phyloP scores from a whole-genome alignment of 1,140 invertebrate species.

The Drosophila rufa region DNA sequence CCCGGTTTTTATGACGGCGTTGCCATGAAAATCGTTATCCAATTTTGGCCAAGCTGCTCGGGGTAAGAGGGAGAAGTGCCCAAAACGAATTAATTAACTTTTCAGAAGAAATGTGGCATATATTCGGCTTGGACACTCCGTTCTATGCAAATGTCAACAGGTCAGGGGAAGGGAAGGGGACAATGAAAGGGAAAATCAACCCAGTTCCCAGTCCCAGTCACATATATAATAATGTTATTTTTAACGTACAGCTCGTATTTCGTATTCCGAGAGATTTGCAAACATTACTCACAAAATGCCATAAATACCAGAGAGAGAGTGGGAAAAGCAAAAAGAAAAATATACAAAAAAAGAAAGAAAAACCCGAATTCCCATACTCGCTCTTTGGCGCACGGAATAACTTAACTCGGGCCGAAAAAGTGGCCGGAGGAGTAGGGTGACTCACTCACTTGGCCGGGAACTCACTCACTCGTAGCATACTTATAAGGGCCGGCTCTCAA shows the following conservation, averaged over 20 bases:
- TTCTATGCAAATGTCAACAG: slow-evolving; percentile 80
- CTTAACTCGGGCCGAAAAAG: slow-evolving; percentile 56
- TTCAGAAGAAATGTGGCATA: slow-evolving; percentile 48
- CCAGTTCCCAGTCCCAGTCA: slow-evolving; percentile 13
- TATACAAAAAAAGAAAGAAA: slow-evolving; percentile 34
- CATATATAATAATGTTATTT: slow-evolving; percentile 70
- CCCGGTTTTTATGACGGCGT: slow-evolving; percentile 34
- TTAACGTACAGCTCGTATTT: slow-evolving; percentile 48
- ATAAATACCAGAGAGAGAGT: slow-evolving; percentile 57
- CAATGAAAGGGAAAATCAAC: slow-evolving; percentile 36
- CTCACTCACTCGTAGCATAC: slow-evolving; percentile 64
- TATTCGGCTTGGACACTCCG: slow-evolving; percentile 36
- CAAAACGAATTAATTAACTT: slow-evolving; percentile 73
- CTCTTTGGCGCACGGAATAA: slow-evolving; percentile 60
- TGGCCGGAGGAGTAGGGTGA: slow-evolving; percentile 59
- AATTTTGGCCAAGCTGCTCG: slow-evolving; percentile 16
- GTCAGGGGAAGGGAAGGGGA: slow-evolving; percentile 32
- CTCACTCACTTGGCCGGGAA: slow-evolving; percentile 44
- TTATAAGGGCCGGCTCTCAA: slow-evolving; percentile 58
- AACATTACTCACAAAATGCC: slow-evolving; percentile 75
- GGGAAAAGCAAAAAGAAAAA: slow-evolving; percentile 21
- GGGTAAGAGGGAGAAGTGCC: too few species aligned
- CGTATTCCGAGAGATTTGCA: slow-evolving; percentile 58
- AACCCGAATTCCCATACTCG: slow-evolving; percentile 43
- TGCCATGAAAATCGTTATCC: slow-evolving; percentile 53